Evolutionary conservation across 2,888 invertebrate species (phyloP).

Genomic region (Lepidonotus clava): DNA sequence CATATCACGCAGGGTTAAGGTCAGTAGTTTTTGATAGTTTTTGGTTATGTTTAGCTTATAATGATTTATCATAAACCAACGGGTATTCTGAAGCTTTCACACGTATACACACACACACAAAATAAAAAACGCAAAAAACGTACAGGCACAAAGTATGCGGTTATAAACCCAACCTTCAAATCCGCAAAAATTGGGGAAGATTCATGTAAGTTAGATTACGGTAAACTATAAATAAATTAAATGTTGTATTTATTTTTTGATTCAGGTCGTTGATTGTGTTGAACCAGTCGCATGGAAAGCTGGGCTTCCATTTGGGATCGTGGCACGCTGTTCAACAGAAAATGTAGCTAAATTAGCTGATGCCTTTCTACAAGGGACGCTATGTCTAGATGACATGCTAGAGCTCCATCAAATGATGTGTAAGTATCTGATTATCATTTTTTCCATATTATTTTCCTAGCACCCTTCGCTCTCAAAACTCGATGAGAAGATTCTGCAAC

Average conservation of each 20-base stretch:
- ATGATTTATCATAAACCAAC: background rate
- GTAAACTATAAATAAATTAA: background rate
- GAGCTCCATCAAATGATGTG: constrained; percentile 59
- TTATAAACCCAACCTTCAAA: background rate
- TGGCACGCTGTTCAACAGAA: constrained; percentile 57
- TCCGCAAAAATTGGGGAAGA: background rate
- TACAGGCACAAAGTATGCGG: background rate
- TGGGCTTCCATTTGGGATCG: constrained; percentile 60
- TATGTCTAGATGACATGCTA: constrained; percentile 62
- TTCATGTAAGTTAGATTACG: background rate
- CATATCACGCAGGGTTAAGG: constrained; percentile 45
- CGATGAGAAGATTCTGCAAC: too few species aligned
- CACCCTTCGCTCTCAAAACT: too few species aligned
- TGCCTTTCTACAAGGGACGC: constrained; percentile 54
- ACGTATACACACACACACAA: too few species aligned
- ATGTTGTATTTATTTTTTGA: too few species aligned
- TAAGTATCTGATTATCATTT: constrained; percentile 37
- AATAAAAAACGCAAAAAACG: too few species aligned
- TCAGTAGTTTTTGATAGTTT: constrained; percentile 7
- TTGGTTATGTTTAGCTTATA: background rate
- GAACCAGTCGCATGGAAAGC: constrained; percentile 63
- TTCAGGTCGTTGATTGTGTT: constrained; percentile 58
- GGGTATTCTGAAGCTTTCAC: background rate
- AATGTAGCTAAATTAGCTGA: constrained; percentile 42
- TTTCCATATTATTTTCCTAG: background rate